Evolutionary conservation across 2,113 vertebrate genomes (phyloP), one percentile per base, ranked within the genome.

Genomic region (Elgaria multicarinata): DNA sequence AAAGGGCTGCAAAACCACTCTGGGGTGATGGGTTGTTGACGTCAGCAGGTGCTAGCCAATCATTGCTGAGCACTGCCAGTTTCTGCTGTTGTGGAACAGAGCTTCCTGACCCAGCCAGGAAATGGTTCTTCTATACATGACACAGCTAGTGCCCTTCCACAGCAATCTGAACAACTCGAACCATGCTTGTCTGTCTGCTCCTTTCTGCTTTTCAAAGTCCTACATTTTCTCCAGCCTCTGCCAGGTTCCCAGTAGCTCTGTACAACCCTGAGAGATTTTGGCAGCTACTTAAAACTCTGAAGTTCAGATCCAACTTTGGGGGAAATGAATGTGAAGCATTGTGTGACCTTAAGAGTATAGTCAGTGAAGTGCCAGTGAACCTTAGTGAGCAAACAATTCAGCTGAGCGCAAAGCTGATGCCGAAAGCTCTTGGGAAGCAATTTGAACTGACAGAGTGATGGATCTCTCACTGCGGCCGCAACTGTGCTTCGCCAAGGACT

Each of bases 251-350:
- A 71, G 66, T 36, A 62, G 36, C 18, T 82, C 26, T 82, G 67
- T 31, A n/a, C 31, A 86, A 22, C 74, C 85, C 74, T 46, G 58
- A 87, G 74, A 46, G 85, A 66, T 39, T 66, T 66, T 64, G 42
- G 85, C 78, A 88, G 78, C 78, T 82, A 44, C 67, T 88, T 88
- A 81, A 74, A 71, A 39, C 86, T 81, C 66, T 71, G 64, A 58
- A 81, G 77, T 80, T 71, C 86, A 4, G 87, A 82, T 88, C 33
- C 69, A 62, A 44, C 67, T 74, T 62, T 50, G 69, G 46, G 67
- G 28, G 9, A 72, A 88, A 88, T 82, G 87, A 88, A 88, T 58
- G 87, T 58, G 87, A 88, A 81, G 79, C 87, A 71, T 20, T 42
- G 69, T 28, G 50, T 39, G 71, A 83, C 81, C 84, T 86, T 42